Base-by-base conservation (phyloP, 2,888 invertebrate species). In the Chloromyia formosa region DNA sequence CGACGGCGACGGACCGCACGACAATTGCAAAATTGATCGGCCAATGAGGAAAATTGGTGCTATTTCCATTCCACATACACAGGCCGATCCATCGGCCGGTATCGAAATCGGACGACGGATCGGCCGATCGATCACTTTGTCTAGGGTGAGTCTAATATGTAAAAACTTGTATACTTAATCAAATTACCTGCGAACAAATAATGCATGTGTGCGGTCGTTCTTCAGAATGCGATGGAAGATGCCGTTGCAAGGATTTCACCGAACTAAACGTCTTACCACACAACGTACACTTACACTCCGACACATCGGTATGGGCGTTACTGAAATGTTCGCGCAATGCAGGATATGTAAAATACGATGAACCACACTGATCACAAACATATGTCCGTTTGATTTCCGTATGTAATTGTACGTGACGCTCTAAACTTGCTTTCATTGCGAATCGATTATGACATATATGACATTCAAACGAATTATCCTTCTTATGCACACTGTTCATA, bases 371-470 rank as follows among this genome's bases (percentile, higher is more conserved):
- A 76, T 85, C 85, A 77, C 85, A 85, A 40, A 85, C 84, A 78
- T 84, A 85, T n/a, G 84, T 84, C 75, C 85, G 81, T 75, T 84
- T 85, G 56, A 84, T 81, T 81, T 85, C 85, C 18, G 84, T 85
- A 74, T 85, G 85, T 77, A 85, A 78, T 78, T 84, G 83, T 56
- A 85, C 84, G 75, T 85, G 85, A 9, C 85, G 83, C 79, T 85
- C 85, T 76, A 85, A 78, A 75, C 85, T 85, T 49, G 84, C 85
- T 78, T 85, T 85, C 35, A 84, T 79, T 27, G 85, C 83, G 75
- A 85, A 85, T 56, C 84, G 83, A 79, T 85, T 85, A 78, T 84
- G 83, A 79, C 85, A 85, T 79, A 85, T 84, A 82, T 84, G 84
- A 81, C 85, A 85, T 79, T 85, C 84, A 77, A 84, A 84, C 78